Evolutionary conservation across 1,140 invertebrate species (phyloP), one percentile per base, ranked within the genome.

Genomic region (Parapsyche elsis): DNA sequence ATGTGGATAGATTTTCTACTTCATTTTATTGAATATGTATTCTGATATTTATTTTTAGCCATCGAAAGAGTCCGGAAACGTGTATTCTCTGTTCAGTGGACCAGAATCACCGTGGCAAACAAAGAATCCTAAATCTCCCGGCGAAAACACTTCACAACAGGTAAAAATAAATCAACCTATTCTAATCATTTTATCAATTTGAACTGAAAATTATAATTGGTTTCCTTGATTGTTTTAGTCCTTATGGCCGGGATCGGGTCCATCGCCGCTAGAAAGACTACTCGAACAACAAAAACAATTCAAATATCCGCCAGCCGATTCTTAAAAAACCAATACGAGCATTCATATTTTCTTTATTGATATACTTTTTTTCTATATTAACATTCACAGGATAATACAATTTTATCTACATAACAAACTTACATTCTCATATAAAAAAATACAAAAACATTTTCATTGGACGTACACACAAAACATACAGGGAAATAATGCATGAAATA

Each of bases 231-330:
- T 38, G 30, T 82, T 81, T 26, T 91, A 95, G 90, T 94, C 94
- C 0, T 87, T 96, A 12, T 96, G 95, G 93, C 93, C 93, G 30
- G 93, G 92, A 0, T 92, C 93, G 0, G 93, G 92, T 7, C 93
- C 92, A 14, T 95, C 94, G 14, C 94, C 94, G 0, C 87, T 96
- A 26, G 94, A 95, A 85, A 90, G 94, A 78, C 90, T 96, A 5
- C 86, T 96, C 57, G 94, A 96, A 85, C 94, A 94, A 84, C 94
- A 96, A 87, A 94, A 94, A 84, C 92, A 93, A 74, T 86, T 91
- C 84, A 87, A 88, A 76, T 85, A 80, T 70, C 84, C 85, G 10
- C 84, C 84, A 7, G 77, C 64, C 5, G 64, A 67, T 67, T 67
- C 64, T 82, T 61, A 82, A 78, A 38, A 1, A 7, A 7, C 1